These are phyloP conservation scores for Labroides dimidiatus DNA, from an alignment of 2,797 vertebrate species.

Conservation along the genomic window DNA sequence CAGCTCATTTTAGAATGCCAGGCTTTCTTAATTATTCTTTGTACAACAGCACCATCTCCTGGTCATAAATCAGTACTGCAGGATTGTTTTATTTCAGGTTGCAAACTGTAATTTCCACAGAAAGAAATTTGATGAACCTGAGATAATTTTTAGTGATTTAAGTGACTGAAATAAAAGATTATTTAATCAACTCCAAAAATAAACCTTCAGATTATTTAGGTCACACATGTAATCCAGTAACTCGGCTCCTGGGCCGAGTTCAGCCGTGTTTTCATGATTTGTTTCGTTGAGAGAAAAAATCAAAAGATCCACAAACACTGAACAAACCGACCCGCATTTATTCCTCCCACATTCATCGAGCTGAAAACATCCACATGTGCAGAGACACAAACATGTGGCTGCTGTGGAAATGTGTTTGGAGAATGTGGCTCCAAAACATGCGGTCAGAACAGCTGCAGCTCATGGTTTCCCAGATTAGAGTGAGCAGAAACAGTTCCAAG, in stretches of 20 bases:
- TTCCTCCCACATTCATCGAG: no score
- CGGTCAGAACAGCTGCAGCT: background rate
- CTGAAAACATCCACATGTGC: constrained; percentile 19
- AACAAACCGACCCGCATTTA: background rate
- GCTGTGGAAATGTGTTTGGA: background rate
- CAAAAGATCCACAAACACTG: background rate
- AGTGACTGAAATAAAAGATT: no score
- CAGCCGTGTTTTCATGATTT: no score
- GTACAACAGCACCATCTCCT: constrained; percentile 46
- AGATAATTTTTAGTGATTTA: no score
- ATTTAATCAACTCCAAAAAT: no score
- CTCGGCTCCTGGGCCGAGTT: no score
- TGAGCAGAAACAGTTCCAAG: no score
- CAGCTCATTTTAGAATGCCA: no score
- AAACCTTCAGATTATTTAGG: no score
- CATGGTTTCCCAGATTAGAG: background rate
- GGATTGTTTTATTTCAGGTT: background rate
- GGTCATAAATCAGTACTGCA: background rate
- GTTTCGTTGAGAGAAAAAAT: no score
- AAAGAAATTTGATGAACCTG: no score
- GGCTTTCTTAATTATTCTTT: constrained; percentile 1
- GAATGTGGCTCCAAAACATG: constrained; percentile 27
- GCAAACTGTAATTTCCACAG: background rate
- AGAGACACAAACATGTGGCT: constrained; percentile 38
- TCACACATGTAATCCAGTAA: no score